Percentiles rank a stretch among this genome's conserved stretches.
These are phyloP conservation scores for Montipora capricornis DNA, from an alignment of 64 coral and sea anemone species.

Conservation along the genomic window DNA sequence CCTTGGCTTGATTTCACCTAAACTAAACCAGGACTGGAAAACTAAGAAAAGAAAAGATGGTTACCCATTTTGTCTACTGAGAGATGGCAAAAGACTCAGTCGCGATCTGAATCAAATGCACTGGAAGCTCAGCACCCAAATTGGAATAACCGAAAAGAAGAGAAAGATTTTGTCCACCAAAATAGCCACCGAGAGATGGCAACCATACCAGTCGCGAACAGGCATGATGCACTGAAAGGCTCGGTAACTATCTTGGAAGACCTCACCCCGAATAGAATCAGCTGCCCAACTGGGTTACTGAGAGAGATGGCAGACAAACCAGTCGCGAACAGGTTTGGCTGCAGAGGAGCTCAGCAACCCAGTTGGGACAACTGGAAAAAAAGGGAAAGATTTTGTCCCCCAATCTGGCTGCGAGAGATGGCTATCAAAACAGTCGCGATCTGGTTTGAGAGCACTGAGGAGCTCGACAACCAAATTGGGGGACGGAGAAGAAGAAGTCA, in stretches of 20 bases:
- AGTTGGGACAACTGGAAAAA: conserved; percentile 11
- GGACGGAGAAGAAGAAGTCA: neutral
- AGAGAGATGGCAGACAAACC: conserved; percentile 8
- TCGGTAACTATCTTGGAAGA: neutral
- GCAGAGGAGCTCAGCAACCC: conserved; percentile 13
- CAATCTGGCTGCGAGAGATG: conserved; percentile 14
- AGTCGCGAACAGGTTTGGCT: conserved; percentile 22
- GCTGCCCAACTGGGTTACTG: conserved; percentile 6
- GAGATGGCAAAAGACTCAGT: conserved; percentile 8
- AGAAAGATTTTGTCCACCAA: conserved; percentile 28
- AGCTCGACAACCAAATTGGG: conserved; percentile 5
- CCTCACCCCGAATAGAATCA: neutral
- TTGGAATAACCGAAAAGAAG: neutral
- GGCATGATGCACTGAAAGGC: conserved; percentile 18
- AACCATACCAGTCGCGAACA: conserved; percentile 3
- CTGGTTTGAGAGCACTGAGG: neutral
- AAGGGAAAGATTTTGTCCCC: conserved; percentile 17
- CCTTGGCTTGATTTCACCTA: neutral
- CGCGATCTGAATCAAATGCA: conserved; percentile 17
- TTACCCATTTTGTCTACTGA: neutral
- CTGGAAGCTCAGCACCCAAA: conserved; percentile 16
- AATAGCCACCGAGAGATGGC: conserved; percentile 3
- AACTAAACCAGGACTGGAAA: neutral
- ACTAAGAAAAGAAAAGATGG: neutral
- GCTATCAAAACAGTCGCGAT: conserved; percentile 5